Percentiles rank a stretch among this genome's conserved stretches.
These are phyloP conservation scores for Poecile atricapillus DNA, from an alignment of 2,113 vertebrate species.

Conservation along the genomic window DNA sequence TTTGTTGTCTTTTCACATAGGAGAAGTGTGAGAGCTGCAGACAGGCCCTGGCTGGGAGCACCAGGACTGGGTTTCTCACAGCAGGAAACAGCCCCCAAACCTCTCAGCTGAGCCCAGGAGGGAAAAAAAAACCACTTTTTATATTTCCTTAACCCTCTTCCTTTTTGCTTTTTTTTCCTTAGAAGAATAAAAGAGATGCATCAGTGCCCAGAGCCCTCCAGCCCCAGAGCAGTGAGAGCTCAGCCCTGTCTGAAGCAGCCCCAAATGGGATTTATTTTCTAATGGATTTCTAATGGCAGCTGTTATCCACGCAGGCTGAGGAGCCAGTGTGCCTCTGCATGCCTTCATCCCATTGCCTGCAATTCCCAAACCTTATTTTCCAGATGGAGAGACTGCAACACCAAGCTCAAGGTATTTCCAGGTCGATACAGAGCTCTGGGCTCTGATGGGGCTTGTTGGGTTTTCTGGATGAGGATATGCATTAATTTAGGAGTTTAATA, in stretches of 20 bases:
- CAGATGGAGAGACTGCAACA: not conserved
- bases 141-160: not conserved
- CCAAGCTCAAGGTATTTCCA: fast-evolving
- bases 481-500: not conserved
- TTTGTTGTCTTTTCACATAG: not conserved
- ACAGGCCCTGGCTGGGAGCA: not conserved
- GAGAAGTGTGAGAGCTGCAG: not conserved
- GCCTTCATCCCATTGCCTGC: fast-evolving
- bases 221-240: not conserved
- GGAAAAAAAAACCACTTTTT: not conserved
- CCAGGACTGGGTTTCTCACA: not conserved
- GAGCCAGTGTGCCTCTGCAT: fast-evolving
- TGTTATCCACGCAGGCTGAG: not conserved
- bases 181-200: not conserved
- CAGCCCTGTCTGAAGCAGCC: not conserved
- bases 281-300: not conserved
- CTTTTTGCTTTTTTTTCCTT: not conserved
- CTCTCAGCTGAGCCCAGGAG: not conserved
- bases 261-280: not conserved
- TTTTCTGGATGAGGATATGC: not conserved
- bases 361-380: not conserved
- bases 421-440: not conserved
- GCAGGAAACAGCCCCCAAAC: not conserved
- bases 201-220: not conserved
- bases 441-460: not conserved